Evolutionary conservation across 2,113 vertebrate species (phyloP).

Genomic region (Lepus timidus): DNA sequence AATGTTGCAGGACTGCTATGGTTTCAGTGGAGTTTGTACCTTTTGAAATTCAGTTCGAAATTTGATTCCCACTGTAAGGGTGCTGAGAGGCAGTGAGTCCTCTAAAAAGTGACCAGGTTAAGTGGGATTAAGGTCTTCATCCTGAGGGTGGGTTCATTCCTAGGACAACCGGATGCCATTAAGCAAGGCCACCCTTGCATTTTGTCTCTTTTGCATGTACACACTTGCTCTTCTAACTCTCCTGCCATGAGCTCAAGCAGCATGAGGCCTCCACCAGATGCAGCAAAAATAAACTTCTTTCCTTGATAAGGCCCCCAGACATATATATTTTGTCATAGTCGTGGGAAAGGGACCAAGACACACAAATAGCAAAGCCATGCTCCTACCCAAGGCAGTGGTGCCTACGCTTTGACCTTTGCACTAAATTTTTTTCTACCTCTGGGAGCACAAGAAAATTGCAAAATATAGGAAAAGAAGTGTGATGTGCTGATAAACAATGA

Average conservation of each 20-base stretch:
- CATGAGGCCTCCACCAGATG: neutral
- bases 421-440: neutral
- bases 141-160: neutral
- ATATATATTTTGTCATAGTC: neutral
- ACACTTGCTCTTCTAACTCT: neutral
- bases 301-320: neutral
- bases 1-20: neutral
- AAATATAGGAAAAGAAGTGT: neutral
- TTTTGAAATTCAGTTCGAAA: neutral
- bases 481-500: neutral
- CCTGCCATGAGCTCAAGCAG: neutral
- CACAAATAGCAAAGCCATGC: neutral
- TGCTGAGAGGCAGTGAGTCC: no score
- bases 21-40: neutral
- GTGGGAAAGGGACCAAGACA: neutral
- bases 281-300: neutral
- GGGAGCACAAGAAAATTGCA: neutral
- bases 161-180: neutral
- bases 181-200: neutral
- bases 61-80: neutral
- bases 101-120: neutral
- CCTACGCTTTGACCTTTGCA: neutral
- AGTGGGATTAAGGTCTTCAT: neutral
- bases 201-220: neutral
- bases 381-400: neutral